Conservation (phyloP, 2,113 vertebrate genomes). For the Lepus americanus region DNA sequence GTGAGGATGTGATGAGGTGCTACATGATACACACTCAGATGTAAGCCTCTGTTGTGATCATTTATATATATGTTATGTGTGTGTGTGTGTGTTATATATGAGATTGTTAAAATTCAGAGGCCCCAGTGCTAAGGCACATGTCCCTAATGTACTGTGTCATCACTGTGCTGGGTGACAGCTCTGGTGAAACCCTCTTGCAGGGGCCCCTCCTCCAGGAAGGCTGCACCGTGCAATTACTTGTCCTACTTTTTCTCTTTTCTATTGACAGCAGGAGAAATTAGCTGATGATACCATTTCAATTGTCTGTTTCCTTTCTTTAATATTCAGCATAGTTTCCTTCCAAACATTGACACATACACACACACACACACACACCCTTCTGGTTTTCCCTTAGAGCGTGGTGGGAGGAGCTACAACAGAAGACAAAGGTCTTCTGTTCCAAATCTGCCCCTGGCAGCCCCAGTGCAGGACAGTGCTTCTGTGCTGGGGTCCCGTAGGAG, state of each 20-base stretch:
- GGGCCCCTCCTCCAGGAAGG: neutral
- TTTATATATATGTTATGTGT: neutral
- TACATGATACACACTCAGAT: too few relatives aligned
- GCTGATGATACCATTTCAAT: neutral
- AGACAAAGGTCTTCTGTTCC: neutral
- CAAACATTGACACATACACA: neutral
- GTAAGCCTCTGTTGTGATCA: neutral
- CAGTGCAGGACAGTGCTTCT: neutral
- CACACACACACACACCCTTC: too few relatives aligned
- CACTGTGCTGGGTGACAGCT: neutral
- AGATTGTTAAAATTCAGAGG: neutral
- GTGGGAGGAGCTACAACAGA: too few relatives aligned
- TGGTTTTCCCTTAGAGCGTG: neutral
- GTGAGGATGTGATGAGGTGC: neutral
- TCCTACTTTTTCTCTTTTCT: neutral
- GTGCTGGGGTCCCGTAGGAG: neutral
- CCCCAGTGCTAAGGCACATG: neutral
- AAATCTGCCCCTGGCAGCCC: neutral
- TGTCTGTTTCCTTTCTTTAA: neutral
- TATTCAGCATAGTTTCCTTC: slow-evolving; percentile 9
- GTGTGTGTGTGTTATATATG: neutral
- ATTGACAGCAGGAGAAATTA: neutral
- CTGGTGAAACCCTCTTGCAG: neutral
- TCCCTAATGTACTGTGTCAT: neutral
- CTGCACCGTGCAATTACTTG: fast-evolving